These are phyloP conservation scores for Serrognathus titanus DNA, from an alignment of 2,888 invertebrate species.

Conservation along the genomic window DNA sequence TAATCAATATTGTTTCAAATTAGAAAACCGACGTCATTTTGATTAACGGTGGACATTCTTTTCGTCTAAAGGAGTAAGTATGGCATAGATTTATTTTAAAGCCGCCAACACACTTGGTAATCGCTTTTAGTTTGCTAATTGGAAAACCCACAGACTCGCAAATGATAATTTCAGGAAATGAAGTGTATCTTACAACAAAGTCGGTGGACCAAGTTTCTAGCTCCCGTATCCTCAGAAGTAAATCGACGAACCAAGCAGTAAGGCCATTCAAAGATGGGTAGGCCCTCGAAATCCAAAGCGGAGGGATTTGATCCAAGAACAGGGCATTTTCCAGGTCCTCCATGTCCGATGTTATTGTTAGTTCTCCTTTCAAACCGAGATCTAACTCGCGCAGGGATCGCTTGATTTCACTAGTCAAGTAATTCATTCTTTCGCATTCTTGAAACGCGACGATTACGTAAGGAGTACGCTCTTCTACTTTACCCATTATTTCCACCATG, in stretches of 20 bases:
- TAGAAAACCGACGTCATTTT: too few species aligned
- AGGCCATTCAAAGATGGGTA: conserved; percentile 89
- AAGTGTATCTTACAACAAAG: conserved; percentile 65
- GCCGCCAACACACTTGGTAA: too few species aligned
- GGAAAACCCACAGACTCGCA: too few species aligned
- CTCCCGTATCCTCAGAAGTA: conserved; percentile 80
- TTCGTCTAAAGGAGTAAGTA: too few species aligned
- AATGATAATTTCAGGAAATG: too few species aligned
- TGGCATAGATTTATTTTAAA: too few species aligned
- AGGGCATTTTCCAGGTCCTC: conserved; percentile 89
- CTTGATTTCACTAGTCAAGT: conserved; percentile 85
- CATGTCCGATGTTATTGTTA: conserved; percentile 96
- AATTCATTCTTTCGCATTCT: conserved; percentile 96
- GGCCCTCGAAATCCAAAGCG: conserved; percentile 81
- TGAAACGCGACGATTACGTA: conserved; percentile 95
- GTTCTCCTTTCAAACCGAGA: conserved; percentile 91
- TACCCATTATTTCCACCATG: conserved; percentile 91
- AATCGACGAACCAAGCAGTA: conserved; percentile 90
- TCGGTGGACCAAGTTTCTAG: conserved; percentile 93
- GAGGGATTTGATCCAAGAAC: conserved; percentile 90
- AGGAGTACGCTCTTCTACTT: conserved; percentile 93
- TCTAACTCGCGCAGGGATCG: conserved; percentile 88
- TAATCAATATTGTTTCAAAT: too few species aligned
- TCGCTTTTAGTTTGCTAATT: too few species aligned
- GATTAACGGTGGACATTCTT: too few species aligned